Base-by-base conservation (phyloP, 2,113 vertebrate genomes). In the Columba janthina region DNA sequence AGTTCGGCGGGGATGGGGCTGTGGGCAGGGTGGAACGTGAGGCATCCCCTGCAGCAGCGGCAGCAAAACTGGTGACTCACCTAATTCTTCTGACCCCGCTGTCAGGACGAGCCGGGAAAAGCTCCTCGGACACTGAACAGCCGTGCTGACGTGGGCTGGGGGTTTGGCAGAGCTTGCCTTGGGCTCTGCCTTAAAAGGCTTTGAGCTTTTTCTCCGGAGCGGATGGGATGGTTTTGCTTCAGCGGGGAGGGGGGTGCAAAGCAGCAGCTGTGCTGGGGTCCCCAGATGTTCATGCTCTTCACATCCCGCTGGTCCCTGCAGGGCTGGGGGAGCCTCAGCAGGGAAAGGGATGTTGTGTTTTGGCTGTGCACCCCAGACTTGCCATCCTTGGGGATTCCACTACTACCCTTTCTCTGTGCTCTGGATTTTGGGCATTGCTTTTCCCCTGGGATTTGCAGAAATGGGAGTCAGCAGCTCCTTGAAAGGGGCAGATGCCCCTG, bases 291-390 rank as follows among this genome's bases (percentile, higher is more conserved):
- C 40, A 16, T 4, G 6, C 15, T 2, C 8, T 11, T 15, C 4
- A 28, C 5, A 78, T 38, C 60, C 21, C 24, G 1, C 1, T 1
- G 36, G 9, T 12, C 42, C 34, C 15, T 42, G 50, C 12, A 1
- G 76, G 84, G 62, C 5, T 50, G 24, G 22, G 21, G 20, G 31
- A 28, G 24, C 34, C 15, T 50, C 14, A 57, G 36, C 40, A 34
- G 50, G 71, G 34, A 5, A 4, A 28, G 29, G 48, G 77, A 24
- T 1, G 8, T 5, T 13, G 18, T 1, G 11, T 0, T 0, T 21
- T 19, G 34, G 28, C 32, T 65, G 36, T 40, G 31, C 24, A 24
- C 24, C 64, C 31, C 26, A 9, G 11, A 29, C 2, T 28, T 42
- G 54, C 54, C 25, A 20, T 51, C 32, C 38, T 25, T 25, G 11